Evolutionary conservation across 2,113 vertebrate species (phyloP).

Genomic region (Dinomys branickii): DNA sequence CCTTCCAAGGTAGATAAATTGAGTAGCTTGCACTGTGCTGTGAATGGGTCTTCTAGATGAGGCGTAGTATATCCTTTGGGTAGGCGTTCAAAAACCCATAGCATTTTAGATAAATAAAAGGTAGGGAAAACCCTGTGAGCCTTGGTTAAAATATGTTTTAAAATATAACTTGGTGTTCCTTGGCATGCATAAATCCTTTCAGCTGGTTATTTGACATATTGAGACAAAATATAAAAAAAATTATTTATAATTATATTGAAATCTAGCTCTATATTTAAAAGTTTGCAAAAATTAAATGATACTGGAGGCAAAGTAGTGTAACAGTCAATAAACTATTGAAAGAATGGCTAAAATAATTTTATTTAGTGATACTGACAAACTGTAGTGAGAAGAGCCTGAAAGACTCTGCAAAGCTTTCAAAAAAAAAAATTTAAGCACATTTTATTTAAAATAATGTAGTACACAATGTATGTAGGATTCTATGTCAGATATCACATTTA

Average conservation of each 20-base stretch:
- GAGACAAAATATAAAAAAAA: slow-evolving; percentile 51
- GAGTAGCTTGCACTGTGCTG: slow-evolving; percentile 65
- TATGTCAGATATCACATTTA: background rate
- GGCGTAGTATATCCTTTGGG: slow-evolving; percentile 39
- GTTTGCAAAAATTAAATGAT: slow-evolving; percentile 56
- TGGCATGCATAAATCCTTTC: slow-evolving; percentile 61
- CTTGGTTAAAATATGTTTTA: slow-evolving; percentile 66
- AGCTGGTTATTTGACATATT: slow-evolving; percentile 39
- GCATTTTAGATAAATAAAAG: slow-evolving; percentile 76
- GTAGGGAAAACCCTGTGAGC: slow-evolving; percentile 54
- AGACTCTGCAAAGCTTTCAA: slow-evolving; percentile 22
- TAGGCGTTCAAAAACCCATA: slow-evolving; percentile 64
- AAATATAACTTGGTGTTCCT: slow-evolving; percentile 53
- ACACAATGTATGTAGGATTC: background rate
- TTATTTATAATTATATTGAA: slow-evolving; percentile 60
- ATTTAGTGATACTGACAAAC: slow-evolving; percentile 29
- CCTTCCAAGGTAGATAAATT: slow-evolving; percentile 80
- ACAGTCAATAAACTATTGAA: slow-evolving; percentile 43
- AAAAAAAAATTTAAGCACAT: slow-evolving; percentile 10
- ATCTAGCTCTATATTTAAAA: slow-evolving; percentile 49
- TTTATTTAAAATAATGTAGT: background rate
- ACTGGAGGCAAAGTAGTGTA: background rate
- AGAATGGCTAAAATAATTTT: slow-evolving; percentile 50
- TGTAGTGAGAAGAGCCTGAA: slow-evolving; percentile 43
- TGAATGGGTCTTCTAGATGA: slow-evolving; percentile 67